Evolutionary conservation across 2,797 vertebrate genomes (phyloP), one percentile per base, ranked within the genome.

Genomic region (Coregonus sp.): DNA sequence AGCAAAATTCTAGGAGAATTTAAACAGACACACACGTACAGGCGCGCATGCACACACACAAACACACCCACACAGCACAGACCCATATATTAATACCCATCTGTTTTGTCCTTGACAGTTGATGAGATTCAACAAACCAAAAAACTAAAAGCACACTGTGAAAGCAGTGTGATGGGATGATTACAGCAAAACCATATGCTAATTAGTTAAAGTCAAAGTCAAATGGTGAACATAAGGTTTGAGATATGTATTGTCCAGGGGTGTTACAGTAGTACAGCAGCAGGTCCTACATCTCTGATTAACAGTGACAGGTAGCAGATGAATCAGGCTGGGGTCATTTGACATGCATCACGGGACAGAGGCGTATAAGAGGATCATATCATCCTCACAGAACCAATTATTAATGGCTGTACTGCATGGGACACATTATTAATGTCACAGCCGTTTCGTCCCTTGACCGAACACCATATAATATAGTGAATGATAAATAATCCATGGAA

Each of bases 1-100:
- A 6, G 37, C 37, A 40, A 7, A 40, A 40, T 40, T 40, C 37
- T 40, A 40, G 84, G 85, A 84, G 88, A 87, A 90, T 87, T 80
- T 81, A 76, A 80, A 84, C 54, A 56, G 12, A 16, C 54, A 56
- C 54, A 18, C 54, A 1, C 56, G 76, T 74, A 70, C 37, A 71
- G 37, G 4, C 33, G 29, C 33, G 5, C 33, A 50, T n/a, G 3
- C 59, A 75, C 72, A 71, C 71, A 9, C 16, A 47, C 31, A 40
- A 73, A 78, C 80, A 40, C 71, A 56, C n/a, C 56, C 68, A 70
- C 78, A 40, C 73, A 78, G 37, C 80, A 16, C 71, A 40, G 61
- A 56, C 50, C 40, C 7, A 20, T n/a, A 9, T 63, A 7, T 25
- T 12, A n/a, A 40, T 40, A 40, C 5, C 37, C 37, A 40, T 40